Evolutionary conservation across 2,113 vertebrate species (phyloP).

Genomic region (mouse (Mus musculus)): DNA sequence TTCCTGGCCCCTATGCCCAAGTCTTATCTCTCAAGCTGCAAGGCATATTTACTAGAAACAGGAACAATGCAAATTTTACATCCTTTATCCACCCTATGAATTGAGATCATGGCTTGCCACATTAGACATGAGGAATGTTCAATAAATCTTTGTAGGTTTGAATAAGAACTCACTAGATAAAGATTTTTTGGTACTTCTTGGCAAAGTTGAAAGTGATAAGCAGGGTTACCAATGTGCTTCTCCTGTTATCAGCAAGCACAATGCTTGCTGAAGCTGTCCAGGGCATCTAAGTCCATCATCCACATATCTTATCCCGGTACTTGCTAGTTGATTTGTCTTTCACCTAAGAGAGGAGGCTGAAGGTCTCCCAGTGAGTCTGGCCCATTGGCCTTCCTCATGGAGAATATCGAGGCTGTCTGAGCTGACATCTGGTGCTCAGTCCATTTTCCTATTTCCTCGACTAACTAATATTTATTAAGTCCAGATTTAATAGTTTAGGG

Average conservation of each 20-base stretch:
- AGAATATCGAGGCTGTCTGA: neutral
- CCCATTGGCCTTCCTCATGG: neutral
- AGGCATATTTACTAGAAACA: neutral
- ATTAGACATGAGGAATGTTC: neutral
- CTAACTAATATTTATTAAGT: neutral
- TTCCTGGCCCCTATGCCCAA: neutral
- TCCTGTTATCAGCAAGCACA: neutral
- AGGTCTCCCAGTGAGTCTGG: neutral
- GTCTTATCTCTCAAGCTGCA: conserved; percentile 37
- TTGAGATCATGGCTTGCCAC: neutral
- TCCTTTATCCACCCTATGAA: neutral
- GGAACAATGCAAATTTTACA: neutral
- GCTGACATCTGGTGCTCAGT: neutral
- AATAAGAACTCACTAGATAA: neutral
- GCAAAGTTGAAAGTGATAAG: neutral
- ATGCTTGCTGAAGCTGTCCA: neutral
- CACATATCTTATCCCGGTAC: neutral
- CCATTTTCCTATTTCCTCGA: neutral
- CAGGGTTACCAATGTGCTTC: neutral
- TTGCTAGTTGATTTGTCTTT: neutral
- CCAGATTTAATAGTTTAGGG: neutral
- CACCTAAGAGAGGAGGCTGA: neutral
- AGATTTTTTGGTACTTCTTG: neutral
- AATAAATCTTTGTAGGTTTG: neutral
- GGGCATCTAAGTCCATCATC: neutral